phyloP scores from a whole-genome alignment of 2,888 invertebrate genomes.

The Lepidocyrtinus sp. region DNA sequence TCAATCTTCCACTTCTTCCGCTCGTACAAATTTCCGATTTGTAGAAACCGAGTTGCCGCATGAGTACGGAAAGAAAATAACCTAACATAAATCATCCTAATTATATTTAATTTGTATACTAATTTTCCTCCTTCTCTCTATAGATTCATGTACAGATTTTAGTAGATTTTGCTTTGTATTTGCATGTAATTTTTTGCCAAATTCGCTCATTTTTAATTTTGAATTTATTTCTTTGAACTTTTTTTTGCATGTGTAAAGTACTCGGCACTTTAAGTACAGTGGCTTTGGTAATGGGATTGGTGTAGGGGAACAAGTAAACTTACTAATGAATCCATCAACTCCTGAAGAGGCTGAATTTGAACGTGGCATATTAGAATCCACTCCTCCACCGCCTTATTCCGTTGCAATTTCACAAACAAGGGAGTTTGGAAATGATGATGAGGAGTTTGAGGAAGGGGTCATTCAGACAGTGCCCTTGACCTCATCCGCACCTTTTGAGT shows the following conservation, averaged over 20 bases:
- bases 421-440: not conserved
- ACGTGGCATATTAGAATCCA: not conserved
- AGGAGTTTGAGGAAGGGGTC: too few species aligned
- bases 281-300: conserved; percentile 1
- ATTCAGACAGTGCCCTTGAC: conserved; percentile 38
- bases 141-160: not conserved
- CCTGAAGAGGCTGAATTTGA: too few species aligned
- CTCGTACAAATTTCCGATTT: conserved; percentile 61
- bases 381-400: conserved; percentile 52
- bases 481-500: not conserved
- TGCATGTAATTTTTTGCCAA: too few species aligned
- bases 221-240: conserved; percentile 8
- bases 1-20: conserved; percentile 26
- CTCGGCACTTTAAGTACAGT: conserved; percentile 18
- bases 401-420: conserved; percentile 21
- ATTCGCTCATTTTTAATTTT: conserved; percentile 21
- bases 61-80: conserved; percentile 59
- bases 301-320: conserved; percentile 12
- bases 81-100: conserved; percentile 18
- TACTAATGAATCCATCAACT: too few species aligned
- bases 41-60: conserved; percentile 60
- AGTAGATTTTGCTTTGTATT: conserved; percentile 6
- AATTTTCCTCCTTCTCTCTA: not conserved
- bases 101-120: conserved; percentile 12
- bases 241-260: conserved; percentile 37